These are phyloP conservation scores for Sander lucioperca DNA, from an alignment of 2,113 vertebrate species.

Conservation along the genomic window DNA sequence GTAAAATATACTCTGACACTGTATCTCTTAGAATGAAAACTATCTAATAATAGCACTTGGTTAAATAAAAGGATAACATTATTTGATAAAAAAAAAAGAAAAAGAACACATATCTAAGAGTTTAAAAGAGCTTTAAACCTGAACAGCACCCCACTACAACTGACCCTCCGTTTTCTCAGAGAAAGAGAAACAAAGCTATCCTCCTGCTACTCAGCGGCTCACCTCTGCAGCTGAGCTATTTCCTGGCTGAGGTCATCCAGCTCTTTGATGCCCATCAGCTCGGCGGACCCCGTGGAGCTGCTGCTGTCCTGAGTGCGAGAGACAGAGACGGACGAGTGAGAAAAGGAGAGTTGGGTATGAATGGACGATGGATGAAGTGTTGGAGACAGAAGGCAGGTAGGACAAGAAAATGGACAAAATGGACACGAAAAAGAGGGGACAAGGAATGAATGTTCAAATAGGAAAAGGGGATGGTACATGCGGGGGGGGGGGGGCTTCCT, in stretches of 20 bases:
- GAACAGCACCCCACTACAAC: conserved; percentile 30
- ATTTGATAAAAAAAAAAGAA: background rate
- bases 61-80: conserved; percentile 13
- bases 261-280: conserved; percentile 94
- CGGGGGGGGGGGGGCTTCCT: conserved; percentile 47
- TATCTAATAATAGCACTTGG: background rate
- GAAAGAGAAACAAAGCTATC: conserved; percentile 65
- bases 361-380: background rate
- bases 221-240: conserved; percentile 97
- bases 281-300: conserved; percentile 87
- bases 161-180: conserved; percentile 26
- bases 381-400: background rate
- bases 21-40: background rate
- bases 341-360: background rate
- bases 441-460: conserved; percentile 1
- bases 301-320: conserved; percentile 86
- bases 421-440: conserved; percentile 1
- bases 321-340: conserved; percentile 28
- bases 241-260: conserved; percentile 95
- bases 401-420: background rate
- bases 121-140: conserved; percentile 35
- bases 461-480: background rate
- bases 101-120: background rate
- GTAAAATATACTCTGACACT: background rate
- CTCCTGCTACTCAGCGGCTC: conserved; percentile 64